phyloP scores from a whole-genome alignment of 2,888 invertebrate genomes.

The Mechanitis mazaeus region DNA sequence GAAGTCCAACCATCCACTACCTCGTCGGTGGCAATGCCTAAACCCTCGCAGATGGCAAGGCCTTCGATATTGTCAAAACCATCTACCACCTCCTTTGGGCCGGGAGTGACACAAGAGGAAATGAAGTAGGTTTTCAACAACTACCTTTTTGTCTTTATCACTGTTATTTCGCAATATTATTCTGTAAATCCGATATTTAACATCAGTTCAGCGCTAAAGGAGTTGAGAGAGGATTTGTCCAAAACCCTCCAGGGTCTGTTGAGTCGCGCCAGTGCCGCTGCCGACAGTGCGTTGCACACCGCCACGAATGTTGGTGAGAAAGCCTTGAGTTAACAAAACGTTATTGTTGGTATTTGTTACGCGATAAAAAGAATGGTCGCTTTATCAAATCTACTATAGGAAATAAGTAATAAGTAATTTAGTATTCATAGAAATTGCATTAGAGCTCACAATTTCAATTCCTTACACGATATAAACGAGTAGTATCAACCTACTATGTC shows the following conservation, averaged over 20 bases:
- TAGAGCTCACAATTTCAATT: too few relatives aligned
- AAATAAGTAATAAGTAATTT: too few relatives aligned
- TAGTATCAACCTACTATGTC: too few relatives aligned
- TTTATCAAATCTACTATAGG: too few relatives aligned
- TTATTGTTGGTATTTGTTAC: too few relatives aligned
- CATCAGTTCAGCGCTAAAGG: slow-evolving; percentile 36
- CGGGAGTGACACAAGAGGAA: slow-evolving; percentile 38
- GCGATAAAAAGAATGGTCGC: too few relatives aligned
- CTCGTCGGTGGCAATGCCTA: slow-evolving; percentile 18
- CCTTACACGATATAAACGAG: too few relatives aligned
- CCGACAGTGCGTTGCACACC: slow-evolving; percentile 38
- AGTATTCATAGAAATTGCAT: too few relatives aligned
- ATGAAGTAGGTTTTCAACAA: slow-evolving; percentile 37
- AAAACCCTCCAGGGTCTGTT: slow-evolving; percentile 38
- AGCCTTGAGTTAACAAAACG: too few relatives aligned
- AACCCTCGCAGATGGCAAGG: slow-evolving; percentile 13
- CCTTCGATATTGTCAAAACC: slow-evolving; percentile 12
- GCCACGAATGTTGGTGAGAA: slow-evolving; percentile 42
- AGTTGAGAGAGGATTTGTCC: slow-evolving; percentile 38
- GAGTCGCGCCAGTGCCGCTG: slow-evolving; percentile 33
- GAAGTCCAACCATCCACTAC: slow-evolving; percentile 12
- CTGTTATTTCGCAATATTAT: neutral
- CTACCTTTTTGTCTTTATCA: neutral
- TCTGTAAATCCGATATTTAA: neutral
- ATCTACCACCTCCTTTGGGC: slow-evolving; percentile 10